Evolutionary conservation across 2,797 vertebrate genomes (phyloP), one percentile per base, ranked within the genome.

Genomic region (Sparidentex hasta): DNA sequence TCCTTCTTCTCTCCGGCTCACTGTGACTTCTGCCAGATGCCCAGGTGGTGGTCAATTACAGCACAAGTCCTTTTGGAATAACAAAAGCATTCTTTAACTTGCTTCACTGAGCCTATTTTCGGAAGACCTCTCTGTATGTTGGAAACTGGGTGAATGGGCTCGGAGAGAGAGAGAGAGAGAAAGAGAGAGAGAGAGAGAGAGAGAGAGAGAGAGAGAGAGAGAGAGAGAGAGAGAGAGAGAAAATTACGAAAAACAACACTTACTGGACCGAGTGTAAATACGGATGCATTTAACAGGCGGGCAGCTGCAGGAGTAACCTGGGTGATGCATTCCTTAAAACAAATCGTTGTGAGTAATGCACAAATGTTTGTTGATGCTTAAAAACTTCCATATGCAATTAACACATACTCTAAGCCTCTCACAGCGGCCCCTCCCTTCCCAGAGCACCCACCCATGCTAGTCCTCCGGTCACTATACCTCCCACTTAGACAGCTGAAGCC

Each of bases 31-130:
- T 93, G 88, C 90, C 93, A 94, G 88, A 90, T 90, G 91, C 90
- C 92, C 90, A 94, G 93, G 92, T 93, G 92, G 90, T 89, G 84
- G 87, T 90, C 90, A 92, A 92, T 93, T 94, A 91, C 90, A 87
- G 82, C 90, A 89, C 82, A 88, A 87, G 85, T 91, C 79, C 75
- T 87, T 87, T 80, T 90, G 88, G 82, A 92, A 92, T 91, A 91
- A 93, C 88, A 92, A 93, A 91, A 88, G 78, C 82, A 85, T 91
- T 89, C 85, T 90, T 91, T 88, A 83, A 89, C 85, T 80, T 87
- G 82, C 82, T 89, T 82, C 77, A 84, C 70, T 80, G 62, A 68
- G 74, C 64, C 88, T 88, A 84, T 92, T 94, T 91, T 89, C 71
- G 87, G 85, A 85, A 85, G 72, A 74, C 65, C 55, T 76, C 73